phyloP scores from a whole-genome alignment of 1,140 invertebrate species.

The Hycleus phaleratus region DNA sequence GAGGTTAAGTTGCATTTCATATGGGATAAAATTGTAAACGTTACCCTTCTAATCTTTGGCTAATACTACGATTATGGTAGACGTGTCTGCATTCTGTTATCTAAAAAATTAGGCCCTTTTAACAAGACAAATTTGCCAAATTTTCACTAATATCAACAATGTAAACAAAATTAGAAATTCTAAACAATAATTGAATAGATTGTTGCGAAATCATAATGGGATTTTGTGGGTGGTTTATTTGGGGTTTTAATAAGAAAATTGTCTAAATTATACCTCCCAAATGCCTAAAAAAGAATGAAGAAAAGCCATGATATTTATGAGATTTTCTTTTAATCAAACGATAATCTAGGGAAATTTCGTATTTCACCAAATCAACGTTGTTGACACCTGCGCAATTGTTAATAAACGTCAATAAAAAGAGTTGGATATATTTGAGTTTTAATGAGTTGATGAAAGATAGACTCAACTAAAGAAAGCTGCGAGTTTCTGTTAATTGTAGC shows the following conservation, averaged over 20 bases:
- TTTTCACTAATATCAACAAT: neutral
- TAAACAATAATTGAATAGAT: neutral
- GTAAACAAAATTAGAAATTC: neutral
- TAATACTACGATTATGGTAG: constrained; percentile 40
- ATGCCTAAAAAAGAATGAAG: constrained; percentile 37
- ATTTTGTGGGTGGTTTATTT: neutral
- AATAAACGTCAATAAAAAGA: no score
- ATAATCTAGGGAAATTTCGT: neutral
- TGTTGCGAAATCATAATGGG: constrained; percentile 9
- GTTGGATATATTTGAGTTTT: no score
- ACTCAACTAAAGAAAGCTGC: no score
- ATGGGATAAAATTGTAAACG: neutral
- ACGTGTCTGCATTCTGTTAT: constrained; percentile 46
- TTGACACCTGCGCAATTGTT: no score
- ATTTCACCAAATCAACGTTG: no score
- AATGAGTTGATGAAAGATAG: no score
- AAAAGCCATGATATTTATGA: constrained; percentile 26
- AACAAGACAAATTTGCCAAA: neutral
- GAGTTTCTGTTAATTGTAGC: no score
- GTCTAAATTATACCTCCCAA: constrained; percentile 37
- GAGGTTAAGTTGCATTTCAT: no score
- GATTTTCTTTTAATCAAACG: neutral
- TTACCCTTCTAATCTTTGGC: constrained; percentile 50
- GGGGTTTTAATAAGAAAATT: neutral
- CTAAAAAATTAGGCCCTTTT: constrained; percentile 26